These are phyloP conservation scores for Hyppa rectilinea DNA, from an alignment of 2,888 invertebrate species.

Conservation along the genomic window DNA sequence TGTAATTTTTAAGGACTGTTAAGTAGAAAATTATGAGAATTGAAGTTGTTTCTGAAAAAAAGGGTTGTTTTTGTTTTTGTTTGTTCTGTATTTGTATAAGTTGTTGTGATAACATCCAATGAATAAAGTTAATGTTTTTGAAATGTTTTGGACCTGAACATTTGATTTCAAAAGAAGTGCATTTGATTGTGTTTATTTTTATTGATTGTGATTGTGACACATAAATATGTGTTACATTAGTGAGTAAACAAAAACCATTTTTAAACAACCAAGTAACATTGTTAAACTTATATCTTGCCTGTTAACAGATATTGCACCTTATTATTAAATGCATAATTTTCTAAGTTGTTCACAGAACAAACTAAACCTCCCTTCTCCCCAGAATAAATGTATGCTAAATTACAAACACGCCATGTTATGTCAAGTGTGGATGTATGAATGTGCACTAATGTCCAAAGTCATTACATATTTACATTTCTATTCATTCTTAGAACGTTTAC, in stretches of 20 bases:
- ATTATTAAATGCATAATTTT: neutral
- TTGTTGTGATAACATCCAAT: neutral
- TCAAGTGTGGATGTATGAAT: slow-evolving; percentile 30
- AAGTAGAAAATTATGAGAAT: neutral
- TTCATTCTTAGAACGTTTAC: slow-evolving; percentile 43
- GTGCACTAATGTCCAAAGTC: slow-evolving; percentile 57
- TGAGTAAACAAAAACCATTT: too few relatives aligned
- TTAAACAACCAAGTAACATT: too few relatives aligned
- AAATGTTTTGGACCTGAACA: too few relatives aligned
- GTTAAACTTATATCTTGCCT: too few relatives aligned
- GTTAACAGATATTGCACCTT: neutral
- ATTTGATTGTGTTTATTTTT: too few relatives aligned
- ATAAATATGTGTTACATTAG: too few relatives aligned
- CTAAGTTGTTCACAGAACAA: slow-evolving; percentile 10
- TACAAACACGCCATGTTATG: slow-evolving; percentile 26
- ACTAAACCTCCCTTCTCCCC: neutral
- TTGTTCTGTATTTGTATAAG: neutral
- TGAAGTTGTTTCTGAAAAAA: neutral
- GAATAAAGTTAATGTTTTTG: neutral
- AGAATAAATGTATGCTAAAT: slow-evolving; percentile 11
- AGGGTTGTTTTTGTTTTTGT: neutral
- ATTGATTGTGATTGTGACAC: too few relatives aligned
- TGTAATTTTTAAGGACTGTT: slow-evolving; percentile 27
- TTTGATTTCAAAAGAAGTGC: too few relatives aligned
- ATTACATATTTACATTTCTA: slow-evolving; percentile 56